Evolutionary conservation across 2,888 invertebrate genomes (phyloP).

Genomic region (Caenorhabditis doughertyi): DNA sequence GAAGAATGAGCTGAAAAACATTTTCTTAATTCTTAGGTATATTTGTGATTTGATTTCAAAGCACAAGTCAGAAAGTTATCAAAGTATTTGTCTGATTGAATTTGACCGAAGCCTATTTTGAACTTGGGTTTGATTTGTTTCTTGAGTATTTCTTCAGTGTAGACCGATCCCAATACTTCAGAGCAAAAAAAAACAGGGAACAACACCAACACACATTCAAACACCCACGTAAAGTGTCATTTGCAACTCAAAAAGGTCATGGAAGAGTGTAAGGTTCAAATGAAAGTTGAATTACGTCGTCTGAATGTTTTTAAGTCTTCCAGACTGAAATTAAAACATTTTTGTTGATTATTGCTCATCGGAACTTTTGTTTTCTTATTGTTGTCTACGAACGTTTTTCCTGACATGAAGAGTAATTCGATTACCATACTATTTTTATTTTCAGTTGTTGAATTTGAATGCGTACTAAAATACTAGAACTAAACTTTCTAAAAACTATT

Average conservation of each 20-base stretch:
- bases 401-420: background rate
- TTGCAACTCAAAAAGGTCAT: background rate
- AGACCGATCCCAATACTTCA: too few species aligned
- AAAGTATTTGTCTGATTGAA: too few species aligned
- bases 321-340: background rate
- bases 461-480: too few species aligned
- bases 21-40: too few species aligned
- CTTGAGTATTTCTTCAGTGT: background rate
- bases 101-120: too few species aligned
- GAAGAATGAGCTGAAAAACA: too few species aligned
- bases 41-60: too few species aligned
- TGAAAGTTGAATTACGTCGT: background rate
- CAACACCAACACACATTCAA: background rate
- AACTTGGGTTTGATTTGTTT: too few species aligned
- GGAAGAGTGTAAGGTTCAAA: background rate
- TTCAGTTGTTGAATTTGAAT: background rate
- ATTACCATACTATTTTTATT: background rate
- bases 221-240: constrained; percentile 1
- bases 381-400: background rate
- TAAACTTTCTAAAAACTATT: too few species aligned
- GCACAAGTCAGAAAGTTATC: too few species aligned
- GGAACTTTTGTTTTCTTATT: background rate
- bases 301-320: background rate
- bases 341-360: background rate
- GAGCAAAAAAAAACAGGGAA: background rate